Conservation (phyloP, 2,888 invertebrate genomes). For the Chaetogeoica ovagalla region DNA sequence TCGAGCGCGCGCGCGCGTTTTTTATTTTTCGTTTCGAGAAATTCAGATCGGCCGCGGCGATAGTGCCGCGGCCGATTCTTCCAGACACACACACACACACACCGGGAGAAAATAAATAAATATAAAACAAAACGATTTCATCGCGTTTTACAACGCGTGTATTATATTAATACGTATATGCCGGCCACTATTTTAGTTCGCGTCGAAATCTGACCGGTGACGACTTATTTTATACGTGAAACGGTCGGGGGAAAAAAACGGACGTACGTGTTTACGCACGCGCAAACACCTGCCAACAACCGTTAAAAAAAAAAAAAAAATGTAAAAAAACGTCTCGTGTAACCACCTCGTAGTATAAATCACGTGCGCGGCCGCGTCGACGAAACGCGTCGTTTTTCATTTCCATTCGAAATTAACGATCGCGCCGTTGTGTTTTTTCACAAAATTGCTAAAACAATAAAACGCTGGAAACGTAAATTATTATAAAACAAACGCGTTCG, state of each 20-base stretch:
- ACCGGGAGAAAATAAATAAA: too few species aligned
- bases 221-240: slow-evolving; percentile 2
- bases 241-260: background rate
- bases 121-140: background rate
- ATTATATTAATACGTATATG: background rate
- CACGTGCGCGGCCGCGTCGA: too few species aligned
- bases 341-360: too few species aligned
- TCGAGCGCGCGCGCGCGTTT: too few species aligned
- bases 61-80: slow-evolving; percentile 16
- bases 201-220: background rate
- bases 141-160: background rate
- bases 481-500: too few species aligned
- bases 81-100: too few species aligned
- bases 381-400: slow-evolving; percentile 1
- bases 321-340: slow-evolving; percentile 5
- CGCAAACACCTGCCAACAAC: slow-evolving; percentile 17
- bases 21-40: too few species aligned
- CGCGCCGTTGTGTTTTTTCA: too few species aligned
- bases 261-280: background rate
- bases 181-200: background rate
- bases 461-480: too few species aligned
- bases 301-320: slow-evolving; percentile 27
- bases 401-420: background rate
- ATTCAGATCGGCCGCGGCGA: slow-evolving; percentile 27
- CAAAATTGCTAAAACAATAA: too few species aligned